Percentiles rank a stretch among this genome's conserved stretches.
Conservation (phyloP, 2,113 vertebrate species). For the Riparia riparia region DNA sequence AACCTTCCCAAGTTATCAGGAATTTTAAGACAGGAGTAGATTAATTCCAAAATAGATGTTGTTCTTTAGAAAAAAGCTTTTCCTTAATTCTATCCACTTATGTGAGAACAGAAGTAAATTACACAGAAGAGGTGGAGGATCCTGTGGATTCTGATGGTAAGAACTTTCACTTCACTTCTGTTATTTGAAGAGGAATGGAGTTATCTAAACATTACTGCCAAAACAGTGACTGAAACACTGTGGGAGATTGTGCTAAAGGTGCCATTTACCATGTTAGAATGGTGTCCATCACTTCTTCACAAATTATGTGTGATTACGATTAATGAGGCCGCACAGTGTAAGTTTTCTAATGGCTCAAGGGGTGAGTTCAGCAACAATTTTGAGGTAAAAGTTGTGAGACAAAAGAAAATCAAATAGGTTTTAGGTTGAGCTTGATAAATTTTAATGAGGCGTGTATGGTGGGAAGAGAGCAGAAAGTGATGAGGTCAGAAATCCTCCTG, state of each 20-base stretch:
- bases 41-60: neutral
- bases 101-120: slow-evolving; percentile 98
- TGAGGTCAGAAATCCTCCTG: neutral
- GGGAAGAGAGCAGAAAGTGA: neutral
- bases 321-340: neutral
- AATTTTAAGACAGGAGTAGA: neutral
- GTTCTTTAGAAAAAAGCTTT: neutral
- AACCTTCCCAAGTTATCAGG: neutral
- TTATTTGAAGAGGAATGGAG: neutral
- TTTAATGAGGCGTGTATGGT: neutral
- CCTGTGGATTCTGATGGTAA: slow-evolving; percentile 96
- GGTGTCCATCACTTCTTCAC: neutral
- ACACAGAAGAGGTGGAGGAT: slow-evolving; percentile 97
- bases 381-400: neutral
- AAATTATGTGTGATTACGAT: neutral
- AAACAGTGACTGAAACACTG: neutral
- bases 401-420: neutral
- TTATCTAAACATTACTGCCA: neutral
- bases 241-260: neutral
- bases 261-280: neutral
- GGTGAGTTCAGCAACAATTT: neutral
- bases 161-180: slow-evolving; percentile 19
- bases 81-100: slow-evolving; percentile 88
- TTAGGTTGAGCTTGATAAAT: neutral
- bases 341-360: neutral